A percentile compares a stretch with the other conserved stretches of the same genome.
phyloP scores from a whole-genome alignment of 2,113 vertebrate species.

The Melanostigma gelatinosum region DNA sequence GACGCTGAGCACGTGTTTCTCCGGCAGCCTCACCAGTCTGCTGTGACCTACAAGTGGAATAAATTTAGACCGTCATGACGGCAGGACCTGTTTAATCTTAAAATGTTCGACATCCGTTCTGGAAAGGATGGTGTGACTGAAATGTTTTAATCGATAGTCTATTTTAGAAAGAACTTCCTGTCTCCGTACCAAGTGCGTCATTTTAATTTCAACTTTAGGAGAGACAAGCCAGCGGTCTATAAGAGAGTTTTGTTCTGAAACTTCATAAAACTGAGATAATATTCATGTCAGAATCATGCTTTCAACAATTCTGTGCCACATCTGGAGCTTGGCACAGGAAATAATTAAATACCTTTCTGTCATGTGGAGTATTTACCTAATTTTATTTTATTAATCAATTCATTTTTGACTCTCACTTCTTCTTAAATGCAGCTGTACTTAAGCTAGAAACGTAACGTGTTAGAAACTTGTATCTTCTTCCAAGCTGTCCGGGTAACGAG shows the following conservation, averaged over 20 bases:
- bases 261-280: neutral
- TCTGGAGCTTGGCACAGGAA: too few species aligned
- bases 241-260: neutral
- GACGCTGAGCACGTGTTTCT: neutral
- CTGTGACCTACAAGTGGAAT: neutral
- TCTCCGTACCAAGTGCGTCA: neutral
- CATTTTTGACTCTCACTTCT: too few species aligned
- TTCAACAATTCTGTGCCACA: neutral
- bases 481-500: too few species aligned
- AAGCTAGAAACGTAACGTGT: too few species aligned
- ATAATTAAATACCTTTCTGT: too few species aligned
- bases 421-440: too few species aligned
- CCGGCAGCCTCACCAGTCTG: neutral
- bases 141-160: conserved; percentile 3
- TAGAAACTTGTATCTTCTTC: too few species aligned
- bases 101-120: conserved; percentile 34
- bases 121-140: conserved; percentile 4
- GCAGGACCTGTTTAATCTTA: conserved; percentile 36
- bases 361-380: too few species aligned
- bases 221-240: neutral
- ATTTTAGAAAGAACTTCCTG: neutral
- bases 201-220: neutral
- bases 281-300: neutral
- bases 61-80: conserved; percentile 39
- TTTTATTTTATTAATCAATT: too few species aligned